Evolutionary conservation across 2,113 vertebrate species (phyloP).

Genomic region (Chrysochloris asiatica): DNA sequence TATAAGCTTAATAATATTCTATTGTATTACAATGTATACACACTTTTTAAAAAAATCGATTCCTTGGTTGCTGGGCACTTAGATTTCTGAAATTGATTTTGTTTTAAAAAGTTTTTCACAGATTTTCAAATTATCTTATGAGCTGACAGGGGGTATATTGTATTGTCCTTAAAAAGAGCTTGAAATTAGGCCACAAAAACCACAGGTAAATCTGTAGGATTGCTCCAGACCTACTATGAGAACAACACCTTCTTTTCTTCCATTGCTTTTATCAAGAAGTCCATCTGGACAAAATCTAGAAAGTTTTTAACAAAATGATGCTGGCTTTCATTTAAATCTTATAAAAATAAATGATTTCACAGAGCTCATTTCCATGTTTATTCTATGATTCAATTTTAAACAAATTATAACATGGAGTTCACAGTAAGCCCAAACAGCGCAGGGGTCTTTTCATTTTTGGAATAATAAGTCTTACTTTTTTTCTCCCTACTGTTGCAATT

Average conservation of each 20-base stretch:
- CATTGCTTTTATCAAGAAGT: slow-evolving; percentile 45
- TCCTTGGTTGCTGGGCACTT: background rate
- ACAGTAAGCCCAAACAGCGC: slow-evolving; percentile 76
- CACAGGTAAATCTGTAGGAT: background rate
- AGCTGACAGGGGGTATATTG: background rate
- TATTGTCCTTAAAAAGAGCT: background rate
- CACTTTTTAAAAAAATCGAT: background rate
- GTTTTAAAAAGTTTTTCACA: background rate
- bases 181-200: background rate
- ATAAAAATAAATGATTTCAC: slow-evolving; percentile 83
- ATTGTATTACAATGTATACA: background rate
- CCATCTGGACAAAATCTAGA: background rate
- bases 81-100: background rate
- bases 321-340: slow-evolving; percentile 77
- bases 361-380: slow-evolving; percentile 79
- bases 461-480: slow-evolving; percentile 79
- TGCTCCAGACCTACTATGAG: background rate
- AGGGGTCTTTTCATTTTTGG: slow-evolving; percentile 83
- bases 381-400: slow-evolving; percentile 71
- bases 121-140: background rate
- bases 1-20: background rate
- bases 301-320: background rate
- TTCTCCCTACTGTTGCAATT: slow-evolving; percentile 78
- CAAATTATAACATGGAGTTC: slow-evolving; percentile 71
- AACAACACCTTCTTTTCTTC: background rate